Evolutionary conservation across 2,797 vertebrate genomes (phyloP), one percentile per base, ranked within the genome.

Genomic region (Ptychobarbus kaznakovi): DNA sequence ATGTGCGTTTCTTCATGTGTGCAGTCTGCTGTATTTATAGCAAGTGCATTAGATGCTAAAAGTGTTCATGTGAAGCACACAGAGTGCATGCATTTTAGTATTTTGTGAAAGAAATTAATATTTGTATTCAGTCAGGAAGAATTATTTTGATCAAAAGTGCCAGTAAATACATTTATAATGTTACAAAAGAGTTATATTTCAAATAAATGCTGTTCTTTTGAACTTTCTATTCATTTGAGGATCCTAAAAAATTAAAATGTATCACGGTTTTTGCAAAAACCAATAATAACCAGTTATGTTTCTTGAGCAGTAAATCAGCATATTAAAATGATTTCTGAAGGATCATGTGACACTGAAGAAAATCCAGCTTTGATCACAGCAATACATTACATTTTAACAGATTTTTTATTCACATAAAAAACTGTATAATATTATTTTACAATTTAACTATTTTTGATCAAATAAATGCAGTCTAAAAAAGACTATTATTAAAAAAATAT

Each of bases 1-100:
- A 22, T 69, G 69, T 76, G 70, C 63, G 7, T 49, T 15, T 70
- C 16, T 72, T 32, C 10, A 42, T 81, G 80, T 86, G 80, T 72
- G 35, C 32, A n/a, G 20, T 61, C 66, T 76, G 81, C 32, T 32
- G 51, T 25, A 38, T 61, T 25, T 77, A 25, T 16, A 77, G 73
- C 3, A 16, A 16, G 35, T 78, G 75, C 38, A 61, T 28, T 44
- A 18, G 22, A 78, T 25, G 4, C 20, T 69, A 42, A 42, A 56
- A 58, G 35, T 56, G 32, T 77, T 40, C 3, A n/a, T 22, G 16
- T 75, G 46, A 75, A 53, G 46, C 44, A 28, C 42, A 46, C 2
- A 6, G 68, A 6, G 2, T 42, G 38, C 11, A 58, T n/a, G 56
- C 56, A 10, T 10, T 40, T 40, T 56, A 56, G 63, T 28, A 32